Evolutionary conservation across 2,113 vertebrate species (phyloP), one percentile per base, ranked within the genome.

Genomic region (Mungos mungo): DNA sequence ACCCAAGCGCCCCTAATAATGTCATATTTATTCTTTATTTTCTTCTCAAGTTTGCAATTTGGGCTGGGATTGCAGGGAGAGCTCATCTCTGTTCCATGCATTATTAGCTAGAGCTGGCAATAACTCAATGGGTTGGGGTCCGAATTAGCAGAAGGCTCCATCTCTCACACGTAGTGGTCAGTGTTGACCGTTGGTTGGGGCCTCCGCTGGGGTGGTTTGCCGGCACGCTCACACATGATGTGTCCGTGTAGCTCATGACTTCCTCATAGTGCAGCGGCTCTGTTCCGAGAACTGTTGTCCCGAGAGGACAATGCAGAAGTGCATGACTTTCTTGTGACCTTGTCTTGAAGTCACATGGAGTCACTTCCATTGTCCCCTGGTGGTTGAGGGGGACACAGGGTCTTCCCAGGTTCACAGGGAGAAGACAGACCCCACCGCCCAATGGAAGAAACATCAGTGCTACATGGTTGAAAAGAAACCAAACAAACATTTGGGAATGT

Each of bases 291-390:
- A 19, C 31, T 18, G 65, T 50, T 88, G 41, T 47, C 93, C 65
- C 16, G 50, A 76, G 33, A 93, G 31, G 41, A 16, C 47, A 86
- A 86, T 25, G 79, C 79, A 85, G 85, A 81, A 80, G 66, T 72
- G 2, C 47, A 9, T 86, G 79, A 29, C 45, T 68, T 91, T 82
- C 27, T 18, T 72, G 71, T 29, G 5, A 41, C 65, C 54, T 82
- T 38, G 33, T 80, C 27, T 74, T 7, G 3, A 76, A 60, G 47
- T 52, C 35, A 50, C 25, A 16, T 11, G 41, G 19, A 76, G 50
- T 93, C 27, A 76, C 38, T 87, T 38, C 25, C 1, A 45, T 66
- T 25, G 10, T 74, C 33, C 45, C 14, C 21, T 35, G 27, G 27
- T 52, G 41, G 31, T 65, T 2, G 0, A n/a, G 25, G 54, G 69